phyloP scores from a whole-genome alignment of 2,797 vertebrate genomes.

The Etheostoma perlongum region DNA sequence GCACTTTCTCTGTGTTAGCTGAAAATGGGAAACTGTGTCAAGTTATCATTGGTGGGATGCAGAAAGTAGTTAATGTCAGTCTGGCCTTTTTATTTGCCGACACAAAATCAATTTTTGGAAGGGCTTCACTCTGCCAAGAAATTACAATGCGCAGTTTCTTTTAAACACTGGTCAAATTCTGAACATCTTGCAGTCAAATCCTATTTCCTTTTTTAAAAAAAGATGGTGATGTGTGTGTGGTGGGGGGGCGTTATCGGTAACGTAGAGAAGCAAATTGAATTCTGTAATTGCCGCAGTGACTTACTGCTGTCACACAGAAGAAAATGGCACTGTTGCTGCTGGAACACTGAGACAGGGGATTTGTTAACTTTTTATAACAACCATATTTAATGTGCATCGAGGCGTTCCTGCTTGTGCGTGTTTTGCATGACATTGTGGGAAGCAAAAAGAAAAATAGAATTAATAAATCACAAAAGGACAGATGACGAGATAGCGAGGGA shows the following conservation, averaged over 20 bases:
- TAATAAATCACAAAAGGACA: slow-evolving; percentile 55
- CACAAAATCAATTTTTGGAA: slow-evolving; percentile 38
- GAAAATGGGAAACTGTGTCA: slow-evolving; percentile 22
- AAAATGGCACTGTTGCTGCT: slow-evolving; percentile 8
- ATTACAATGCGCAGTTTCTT: slow-evolving; percentile 20
- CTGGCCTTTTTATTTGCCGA: slow-evolving; percentile 13
- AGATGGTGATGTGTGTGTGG: background rate
- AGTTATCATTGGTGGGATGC: slow-evolving; percentile 9
- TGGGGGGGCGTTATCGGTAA: background rate
- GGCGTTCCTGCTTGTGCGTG: slow-evolving; percentile 24
- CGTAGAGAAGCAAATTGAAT: slow-evolving; percentile 1
- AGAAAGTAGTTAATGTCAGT: slow-evolving; percentile 1
- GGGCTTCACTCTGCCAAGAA: slow-evolving; percentile 23
- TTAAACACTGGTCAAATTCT: slow-evolving; percentile 2
- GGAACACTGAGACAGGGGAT: slow-evolving; percentile 1
- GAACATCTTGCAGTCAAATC: background rate
- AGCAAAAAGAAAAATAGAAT: slow-evolving; percentile 41
- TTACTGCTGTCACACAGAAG: background rate
- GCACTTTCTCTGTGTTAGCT: slow-evolving; percentile 15
- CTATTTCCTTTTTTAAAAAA: background rate
- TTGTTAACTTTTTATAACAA: slow-evolving; percentile 43
- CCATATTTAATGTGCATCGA: slow-evolving; percentile 45
- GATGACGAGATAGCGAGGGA: slow-evolving; percentile 41
- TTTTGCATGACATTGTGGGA: slow-evolving; percentile 24
- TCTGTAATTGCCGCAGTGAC: slow-evolving; percentile 3